A percentile compares a stretch with the other conserved stretches of the same genome.
phyloP scores from a whole-genome alignment of 2,888 invertebrate genomes.

The Cephus pulcher region DNA sequence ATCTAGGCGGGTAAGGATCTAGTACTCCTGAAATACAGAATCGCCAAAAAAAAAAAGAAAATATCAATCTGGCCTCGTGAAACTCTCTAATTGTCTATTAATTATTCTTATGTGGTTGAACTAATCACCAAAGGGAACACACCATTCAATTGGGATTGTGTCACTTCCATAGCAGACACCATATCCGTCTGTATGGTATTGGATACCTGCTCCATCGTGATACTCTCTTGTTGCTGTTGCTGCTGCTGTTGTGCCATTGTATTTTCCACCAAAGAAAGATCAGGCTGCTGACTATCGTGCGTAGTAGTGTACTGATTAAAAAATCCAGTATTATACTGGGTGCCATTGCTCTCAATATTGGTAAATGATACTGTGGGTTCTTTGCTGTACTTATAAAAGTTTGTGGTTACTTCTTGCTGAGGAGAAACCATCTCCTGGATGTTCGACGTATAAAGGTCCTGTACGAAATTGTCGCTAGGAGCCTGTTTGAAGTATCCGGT shows the following conservation, averaged over 20 bases:
- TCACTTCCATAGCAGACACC: not conserved
- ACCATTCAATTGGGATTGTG: slow-evolving; percentile 3
- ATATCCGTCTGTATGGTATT: not conserved
- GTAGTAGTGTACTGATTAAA: slow-evolving; percentile 8
- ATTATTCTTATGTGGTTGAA: not conserved
- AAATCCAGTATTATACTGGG: slow-evolving; percentile 15
- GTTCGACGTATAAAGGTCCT: not conserved
- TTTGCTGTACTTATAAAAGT: slow-evolving; percentile 13
- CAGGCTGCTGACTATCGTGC: slow-evolving; percentile 20
- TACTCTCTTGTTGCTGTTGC: slow-evolving; percentile 14
- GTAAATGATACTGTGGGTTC: slow-evolving; percentile 6
- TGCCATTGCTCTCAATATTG: slow-evolving; percentile 12
- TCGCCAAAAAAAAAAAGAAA: not conserved
- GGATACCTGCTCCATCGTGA: not conserved
- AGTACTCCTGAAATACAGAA: slow-evolving; percentile 27
- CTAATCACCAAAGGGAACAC: not conserved
- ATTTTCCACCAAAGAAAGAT: slow-evolving; percentile 14
- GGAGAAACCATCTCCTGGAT: not conserved
- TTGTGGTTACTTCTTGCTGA: not conserved
- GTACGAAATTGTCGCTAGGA: not conserved
- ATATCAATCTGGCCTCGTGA: not conserved
- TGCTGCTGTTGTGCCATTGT: slow-evolving; percentile 17
- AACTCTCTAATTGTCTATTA: not conserved
- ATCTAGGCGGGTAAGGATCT: slow-evolving; percentile 33
- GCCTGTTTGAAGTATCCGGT: not conserved